These are phyloP conservation scores for Phodopus roborovskii DNA, from an alignment of 2,113 vertebrate species.

Conservation along the genomic window DNA sequence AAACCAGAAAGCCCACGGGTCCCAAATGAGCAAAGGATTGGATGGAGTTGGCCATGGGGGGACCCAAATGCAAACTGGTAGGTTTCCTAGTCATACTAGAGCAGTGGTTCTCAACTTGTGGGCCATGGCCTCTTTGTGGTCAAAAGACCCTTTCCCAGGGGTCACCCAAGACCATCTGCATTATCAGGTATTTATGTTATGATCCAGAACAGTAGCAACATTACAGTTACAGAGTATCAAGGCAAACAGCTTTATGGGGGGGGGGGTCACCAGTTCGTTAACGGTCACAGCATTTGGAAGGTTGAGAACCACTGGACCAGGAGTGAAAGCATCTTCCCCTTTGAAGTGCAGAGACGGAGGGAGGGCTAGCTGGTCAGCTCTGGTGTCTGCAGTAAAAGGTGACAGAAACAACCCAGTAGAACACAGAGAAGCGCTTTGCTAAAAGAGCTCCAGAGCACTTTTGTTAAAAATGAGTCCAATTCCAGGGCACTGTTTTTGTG, in stretches of 20 bases:
- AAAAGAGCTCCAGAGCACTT: neutral
- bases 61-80: neutral
- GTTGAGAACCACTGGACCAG: neutral
- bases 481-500: neutral
- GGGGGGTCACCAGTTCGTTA: neutral
- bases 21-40: neutral
- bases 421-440: neutral
- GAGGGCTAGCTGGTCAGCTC: neutral
- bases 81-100: neutral
- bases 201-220: neutral
- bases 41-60: neutral
- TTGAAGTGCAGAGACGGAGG: neutral
- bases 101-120: neutral
- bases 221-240: neutral
- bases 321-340: neutral
- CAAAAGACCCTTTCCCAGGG: neutral
- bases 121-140: neutral
- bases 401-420: neutral
- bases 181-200: neutral
- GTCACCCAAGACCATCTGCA: neutral
- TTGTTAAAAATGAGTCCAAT: conserved; percentile 36
- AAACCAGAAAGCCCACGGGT: neutral
- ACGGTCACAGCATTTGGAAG: neutral
- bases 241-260: neutral
- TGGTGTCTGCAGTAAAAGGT: neutral